Evolutionary conservation across 2,888 invertebrate species (phyloP).

Genomic region (Parnassius orleans): DNA sequence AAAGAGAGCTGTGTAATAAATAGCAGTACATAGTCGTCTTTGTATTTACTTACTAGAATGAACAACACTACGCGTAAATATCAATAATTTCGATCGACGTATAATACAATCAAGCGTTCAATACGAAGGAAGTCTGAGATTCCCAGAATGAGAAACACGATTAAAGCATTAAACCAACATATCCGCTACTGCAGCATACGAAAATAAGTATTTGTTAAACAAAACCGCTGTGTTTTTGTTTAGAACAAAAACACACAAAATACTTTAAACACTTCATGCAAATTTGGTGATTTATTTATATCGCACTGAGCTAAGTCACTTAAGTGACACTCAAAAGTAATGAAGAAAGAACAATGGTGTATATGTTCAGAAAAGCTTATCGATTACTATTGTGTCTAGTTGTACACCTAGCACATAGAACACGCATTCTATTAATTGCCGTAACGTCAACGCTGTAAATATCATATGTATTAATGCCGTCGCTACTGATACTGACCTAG

Average conservation of each 20-base stretch:
- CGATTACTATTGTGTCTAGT: neutral
- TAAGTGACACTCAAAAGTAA: constrained; percentile 29
- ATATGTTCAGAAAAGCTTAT: neutral
- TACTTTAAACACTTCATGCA: constrained; percentile 28
- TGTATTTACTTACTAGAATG: constrained; percentile 38
- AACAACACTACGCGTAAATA: constrained; percentile 21
- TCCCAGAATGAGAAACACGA: neutral
- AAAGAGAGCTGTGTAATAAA: too few relatives aligned
- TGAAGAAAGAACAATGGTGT: too few relatives aligned
- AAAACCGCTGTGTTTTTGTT: constrained; percentile 1
- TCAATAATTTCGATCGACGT: constrained; percentile 21
- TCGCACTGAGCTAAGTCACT: constrained; percentile 36
- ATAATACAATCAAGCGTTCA: neutral
- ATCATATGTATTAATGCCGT: constrained; percentile 4
- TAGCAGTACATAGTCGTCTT: constrained; percentile 16
- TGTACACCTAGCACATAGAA: neutral
- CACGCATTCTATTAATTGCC: constrained; percentile 12
- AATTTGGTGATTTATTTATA: constrained; percentile 36
- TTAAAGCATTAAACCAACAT: neutral
- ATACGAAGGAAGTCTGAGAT: neutral
- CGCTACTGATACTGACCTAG: constrained; percentile 15
- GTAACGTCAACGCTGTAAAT: constrained; percentile 6
- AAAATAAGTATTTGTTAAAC: constrained; percentile 5
- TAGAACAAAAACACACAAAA: constrained; percentile 2
- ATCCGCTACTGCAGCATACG: constrained; percentile 3